Percentiles rank a stretch among this genome's conserved stretches.
These are phyloP conservation scores for Lycia hirtaria DNA, from an alignment of 2,888 invertebrate genomes.

Conservation along the genomic window DNA sequence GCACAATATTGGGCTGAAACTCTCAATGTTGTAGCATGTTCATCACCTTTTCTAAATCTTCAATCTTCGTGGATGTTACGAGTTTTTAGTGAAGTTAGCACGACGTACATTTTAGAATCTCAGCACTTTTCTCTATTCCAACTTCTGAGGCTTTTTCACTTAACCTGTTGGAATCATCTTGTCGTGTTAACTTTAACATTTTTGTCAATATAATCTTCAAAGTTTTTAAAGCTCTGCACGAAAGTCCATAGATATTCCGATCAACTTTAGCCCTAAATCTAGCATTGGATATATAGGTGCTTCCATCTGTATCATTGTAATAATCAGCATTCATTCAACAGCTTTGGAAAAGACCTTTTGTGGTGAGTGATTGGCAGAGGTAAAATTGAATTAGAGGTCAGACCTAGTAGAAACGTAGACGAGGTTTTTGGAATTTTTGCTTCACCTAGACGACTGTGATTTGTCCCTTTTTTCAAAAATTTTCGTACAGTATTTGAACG, in stretches of 20 bases:
- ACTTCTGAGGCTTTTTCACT: background rate
- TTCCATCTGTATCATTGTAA: constrained; percentile 47
- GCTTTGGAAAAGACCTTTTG: constrained; percentile 84
- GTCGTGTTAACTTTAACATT: constrained; percentile 15
- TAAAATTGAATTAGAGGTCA: constrained; percentile 67
- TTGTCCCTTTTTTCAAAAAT: constrained; percentile 53
- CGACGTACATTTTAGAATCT: constrained; percentile 5
- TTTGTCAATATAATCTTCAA: constrained; percentile 8
- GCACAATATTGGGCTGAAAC: constrained; percentile 61
- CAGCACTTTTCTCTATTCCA: background rate
- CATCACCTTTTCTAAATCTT: constrained; percentile 33
- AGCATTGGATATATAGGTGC: constrained; percentile 22
- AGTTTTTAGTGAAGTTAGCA: constrained; percentile 16
- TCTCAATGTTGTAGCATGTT: constrained; percentile 76
- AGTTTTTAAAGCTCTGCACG: constrained; percentile 61
- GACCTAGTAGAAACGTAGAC: constrained; percentile 70
- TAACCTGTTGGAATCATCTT: background rate
- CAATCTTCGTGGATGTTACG: constrained; percentile 21
- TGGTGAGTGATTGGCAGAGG: constrained; percentile 81
- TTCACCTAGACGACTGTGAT: constrained; percentile 65
- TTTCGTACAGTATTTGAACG: constrained; percentile 49
- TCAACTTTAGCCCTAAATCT: constrained; percentile 13
- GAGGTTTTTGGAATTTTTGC: constrained; percentile 67
- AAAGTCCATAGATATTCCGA: constrained; percentile 39
- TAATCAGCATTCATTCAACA: constrained; percentile 77